Evolutionary conservation across 2,888 invertebrate species (phyloP).

Genomic region (Calliphora vomitoria): DNA sequence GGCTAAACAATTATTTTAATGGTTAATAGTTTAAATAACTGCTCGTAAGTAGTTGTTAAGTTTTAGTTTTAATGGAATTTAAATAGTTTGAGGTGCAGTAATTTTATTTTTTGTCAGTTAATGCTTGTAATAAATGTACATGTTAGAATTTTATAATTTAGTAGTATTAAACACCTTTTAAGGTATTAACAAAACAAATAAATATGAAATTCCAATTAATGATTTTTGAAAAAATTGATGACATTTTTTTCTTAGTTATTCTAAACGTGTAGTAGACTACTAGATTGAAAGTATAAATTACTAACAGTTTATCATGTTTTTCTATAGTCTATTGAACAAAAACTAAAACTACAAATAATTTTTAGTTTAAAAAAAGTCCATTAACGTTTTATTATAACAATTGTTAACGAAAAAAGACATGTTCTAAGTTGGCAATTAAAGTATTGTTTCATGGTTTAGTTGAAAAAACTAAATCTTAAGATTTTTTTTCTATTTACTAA

Average conservation of each 20-base stretch:
- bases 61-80: constrained; percentile 22
- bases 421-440: constrained; percentile 59
- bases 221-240: constrained; percentile 8
- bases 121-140: constrained; percentile 13
- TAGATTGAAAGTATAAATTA: constrained; percentile 23
- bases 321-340: not conserved
- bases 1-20: not conserved
- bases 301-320: constrained; percentile 21
- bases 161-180: constrained; percentile 28
- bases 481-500: constrained; percentile 2
- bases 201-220: constrained; percentile 24
- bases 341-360: not conserved
- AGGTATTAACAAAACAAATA: constrained; percentile 18
- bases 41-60: not conserved
- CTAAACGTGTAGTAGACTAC: not conserved
- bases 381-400: constrained; percentile 29
- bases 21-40: constrained; percentile 12
- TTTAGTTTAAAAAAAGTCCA: constrained; percentile 9
- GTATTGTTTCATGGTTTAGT: constrained; percentile 52
- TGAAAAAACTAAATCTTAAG: not conserved
- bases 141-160: constrained; percentile 25
- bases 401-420: constrained; percentile 33
- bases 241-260: not conserved
- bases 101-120: not conserved
- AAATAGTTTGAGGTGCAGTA: constrained; percentile 49